Evolutionary conservation across 2,797 vertebrate genomes (phyloP).

Genomic region (Alca torda): DNA sequence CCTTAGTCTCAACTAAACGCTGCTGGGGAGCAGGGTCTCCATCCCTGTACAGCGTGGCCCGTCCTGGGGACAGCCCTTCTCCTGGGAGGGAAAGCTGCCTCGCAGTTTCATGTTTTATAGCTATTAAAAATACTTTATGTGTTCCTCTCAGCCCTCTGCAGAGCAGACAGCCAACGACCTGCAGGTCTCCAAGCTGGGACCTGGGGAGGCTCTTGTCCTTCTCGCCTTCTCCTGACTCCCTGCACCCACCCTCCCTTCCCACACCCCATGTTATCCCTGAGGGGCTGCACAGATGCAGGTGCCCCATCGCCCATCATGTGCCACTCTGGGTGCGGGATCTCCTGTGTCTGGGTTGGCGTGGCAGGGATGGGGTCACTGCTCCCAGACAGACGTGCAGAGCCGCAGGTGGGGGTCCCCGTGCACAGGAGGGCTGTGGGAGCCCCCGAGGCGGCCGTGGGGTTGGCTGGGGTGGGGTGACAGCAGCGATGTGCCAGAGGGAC

Average conservation of each 20-base stretch:
- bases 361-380: background rate
- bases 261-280: rapidly evolving
- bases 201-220: background rate
- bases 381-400: background rate
- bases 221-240: background rate
- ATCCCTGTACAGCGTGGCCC: rapidly evolving
- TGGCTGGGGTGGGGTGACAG: background rate
- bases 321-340: background rate
- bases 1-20: background rate
- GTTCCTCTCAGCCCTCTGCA: background rate
- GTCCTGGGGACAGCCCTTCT: background rate
- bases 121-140: background rate
- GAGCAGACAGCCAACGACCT: rapidly evolving
- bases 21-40: background rate
- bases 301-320: no score
- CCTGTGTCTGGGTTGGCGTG: background rate
- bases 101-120: background rate
- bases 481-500: rapidly evolving
- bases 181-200: rapidly evolving
- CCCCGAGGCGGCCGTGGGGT: rapidly evolving
- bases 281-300: background rate
- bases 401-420: background rate
- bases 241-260: background rate
- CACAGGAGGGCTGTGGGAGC: background rate
- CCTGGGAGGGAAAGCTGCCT: background rate